Evolutionary conservation across 1,140 invertebrate species (phyloP).

Genomic region (Babylonia areolata): DNA sequence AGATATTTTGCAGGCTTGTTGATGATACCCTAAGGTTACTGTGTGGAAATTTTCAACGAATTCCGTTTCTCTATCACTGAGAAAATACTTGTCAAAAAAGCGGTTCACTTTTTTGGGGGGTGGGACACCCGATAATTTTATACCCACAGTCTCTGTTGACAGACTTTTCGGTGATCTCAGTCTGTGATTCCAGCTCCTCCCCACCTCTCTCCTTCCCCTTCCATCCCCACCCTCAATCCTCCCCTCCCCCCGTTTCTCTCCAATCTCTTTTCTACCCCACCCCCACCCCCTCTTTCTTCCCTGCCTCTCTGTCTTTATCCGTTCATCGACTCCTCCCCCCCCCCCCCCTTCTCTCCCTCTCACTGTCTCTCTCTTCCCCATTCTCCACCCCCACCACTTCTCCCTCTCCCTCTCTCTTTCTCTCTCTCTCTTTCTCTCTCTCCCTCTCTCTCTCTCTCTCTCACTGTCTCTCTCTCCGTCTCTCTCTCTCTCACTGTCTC

Average conservation of each 20-base stretch:
- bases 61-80: too few species aligned
- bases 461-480: constrained; percentile 25
- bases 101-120: too few species aligned
- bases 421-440: neutral
- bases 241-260: neutral
- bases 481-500: neutral
- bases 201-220: too few species aligned
- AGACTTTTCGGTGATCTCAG: too few species aligned
- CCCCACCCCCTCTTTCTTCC: neutral
- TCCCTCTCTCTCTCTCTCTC: constrained; percentile 24
- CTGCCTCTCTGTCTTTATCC: neutral
- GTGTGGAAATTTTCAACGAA: too few species aligned
- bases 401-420: neutral
- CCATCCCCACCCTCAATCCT: too few species aligned
- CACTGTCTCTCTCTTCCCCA: neutral
- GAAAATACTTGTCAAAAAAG: too few species aligned
- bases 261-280: neutral
- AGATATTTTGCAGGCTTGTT: too few species aligned
- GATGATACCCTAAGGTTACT: too few species aligned
- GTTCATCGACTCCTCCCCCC: neutral
- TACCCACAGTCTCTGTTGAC: too few species aligned
- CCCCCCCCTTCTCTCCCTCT: neutral
- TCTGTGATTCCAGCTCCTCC: too few species aligned
- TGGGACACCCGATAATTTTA: too few species aligned
- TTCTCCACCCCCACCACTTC: neutral